These are phyloP conservation scores for Melitaea cinxia DNA, from an alignment of 1,140 invertebrate genomes.

Conservation along the genomic window DNA sequence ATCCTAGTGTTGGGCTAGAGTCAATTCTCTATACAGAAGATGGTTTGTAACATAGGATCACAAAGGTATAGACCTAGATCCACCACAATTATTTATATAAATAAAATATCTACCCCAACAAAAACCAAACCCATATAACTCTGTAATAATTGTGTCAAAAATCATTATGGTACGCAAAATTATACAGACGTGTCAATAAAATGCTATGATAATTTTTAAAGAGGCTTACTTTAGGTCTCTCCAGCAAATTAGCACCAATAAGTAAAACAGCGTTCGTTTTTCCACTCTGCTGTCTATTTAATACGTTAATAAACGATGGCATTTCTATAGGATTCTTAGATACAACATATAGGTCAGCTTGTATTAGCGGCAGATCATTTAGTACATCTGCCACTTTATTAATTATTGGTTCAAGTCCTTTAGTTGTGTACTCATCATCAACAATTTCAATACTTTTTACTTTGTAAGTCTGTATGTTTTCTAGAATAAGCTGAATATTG, in stretches of 20 bases:
- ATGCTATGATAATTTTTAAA: background rate
- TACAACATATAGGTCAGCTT: constrained; percentile 77
- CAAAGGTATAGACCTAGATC: too few relatives aligned
- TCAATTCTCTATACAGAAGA: too few relatives aligned
- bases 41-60: too few relatives aligned
- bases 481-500: constrained; percentile 88
- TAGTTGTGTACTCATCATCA: constrained; percentile 78
- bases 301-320: constrained; percentile 80
- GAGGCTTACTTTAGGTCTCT: constrained; percentile 55
- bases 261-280: constrained; percentile 84
- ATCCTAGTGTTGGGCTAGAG: too few relatives aligned
- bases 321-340: constrained; percentile 79
- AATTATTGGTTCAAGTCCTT: constrained; percentile 72
- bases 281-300: constrained; percentile 83
- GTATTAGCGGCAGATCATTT: constrained; percentile 84
- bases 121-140: too few relatives aligned
- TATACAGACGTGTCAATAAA: too few relatives aligned
- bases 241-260: constrained; percentile 78
- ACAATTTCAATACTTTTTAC: constrained; percentile 88
- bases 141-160: too few relatives aligned
- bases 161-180: too few relatives aligned
- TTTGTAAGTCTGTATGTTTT: constrained; percentile 87
- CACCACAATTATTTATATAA: too few relatives aligned
- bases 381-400: constrained; percentile 82
- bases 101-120: too few relatives aligned